These are phyloP conservation scores for Lepilemur ruficaudatus DNA, from an alignment of 2,797 vertebrate genomes.

Conservation along the genomic window DNA sequence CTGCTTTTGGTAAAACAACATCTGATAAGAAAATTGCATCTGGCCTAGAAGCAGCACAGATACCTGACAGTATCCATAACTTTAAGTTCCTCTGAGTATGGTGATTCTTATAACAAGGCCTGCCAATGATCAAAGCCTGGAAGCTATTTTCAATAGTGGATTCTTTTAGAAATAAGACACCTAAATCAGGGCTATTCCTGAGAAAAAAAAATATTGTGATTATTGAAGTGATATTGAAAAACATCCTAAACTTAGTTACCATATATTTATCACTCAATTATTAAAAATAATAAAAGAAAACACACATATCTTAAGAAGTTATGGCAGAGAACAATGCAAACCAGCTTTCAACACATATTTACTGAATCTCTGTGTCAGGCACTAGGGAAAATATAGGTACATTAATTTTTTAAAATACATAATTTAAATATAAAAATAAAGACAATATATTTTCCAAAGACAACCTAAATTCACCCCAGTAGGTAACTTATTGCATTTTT, in stretches of 20 bases:
- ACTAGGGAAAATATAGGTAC: background rate
- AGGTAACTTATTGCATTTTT: background rate
- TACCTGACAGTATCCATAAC: background rate
- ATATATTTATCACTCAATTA: background rate
- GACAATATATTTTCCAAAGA: background rate
- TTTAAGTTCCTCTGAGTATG: background rate
- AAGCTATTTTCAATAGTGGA: background rate
- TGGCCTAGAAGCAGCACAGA: background rate
- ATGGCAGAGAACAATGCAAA: background rate
- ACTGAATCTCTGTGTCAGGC: background rate
- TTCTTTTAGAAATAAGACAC: background rate
- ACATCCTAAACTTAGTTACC: background rate
- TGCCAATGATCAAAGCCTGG: background rate
- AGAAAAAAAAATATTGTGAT: background rate
- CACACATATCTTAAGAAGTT: background rate
- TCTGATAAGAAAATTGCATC: background rate
- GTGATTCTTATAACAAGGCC: background rate
- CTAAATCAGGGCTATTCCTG: background rate
- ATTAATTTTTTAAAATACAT: background rate
- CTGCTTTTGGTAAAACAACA: background rate
- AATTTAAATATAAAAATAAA: background rate
- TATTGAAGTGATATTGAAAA: background rate
- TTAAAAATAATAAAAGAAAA: background rate
- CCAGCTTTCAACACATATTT: background rate
- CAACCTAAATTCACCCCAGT: background rate